Evolutionary conservation across 2,113 vertebrate genomes (phyloP).

Genomic region (Cathartes aura): DNA sequence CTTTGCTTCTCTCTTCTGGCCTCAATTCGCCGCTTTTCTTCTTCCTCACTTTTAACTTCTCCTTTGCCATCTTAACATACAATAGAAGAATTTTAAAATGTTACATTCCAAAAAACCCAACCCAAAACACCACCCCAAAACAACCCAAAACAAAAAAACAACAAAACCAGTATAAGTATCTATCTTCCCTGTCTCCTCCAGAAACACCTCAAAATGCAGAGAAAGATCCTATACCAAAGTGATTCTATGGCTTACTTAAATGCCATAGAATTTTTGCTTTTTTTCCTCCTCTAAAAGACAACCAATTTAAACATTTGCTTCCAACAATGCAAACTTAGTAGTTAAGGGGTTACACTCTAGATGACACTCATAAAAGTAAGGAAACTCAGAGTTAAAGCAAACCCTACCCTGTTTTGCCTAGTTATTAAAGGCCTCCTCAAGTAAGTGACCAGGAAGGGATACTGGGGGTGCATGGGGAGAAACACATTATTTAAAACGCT

Average conservation of each 20-base stretch:
- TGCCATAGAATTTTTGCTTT: not conserved
- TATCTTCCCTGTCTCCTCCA: not conserved
- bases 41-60: conserved; percentile 80
- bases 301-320: not conserved
- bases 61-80: conserved; percentile 73
- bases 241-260: not conserved
- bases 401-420: not conserved
- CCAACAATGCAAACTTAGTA: not conserved
- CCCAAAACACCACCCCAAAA: too few relatives aligned
- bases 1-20: conserved; percentile 84
- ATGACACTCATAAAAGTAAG: not conserved
- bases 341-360: not conserved
- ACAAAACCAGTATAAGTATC: not conserved
- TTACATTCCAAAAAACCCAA: not conserved
- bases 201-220: not conserved
- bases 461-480: rapidly evolving
- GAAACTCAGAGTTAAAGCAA: not conserved
- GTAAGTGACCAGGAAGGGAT: not conserved
- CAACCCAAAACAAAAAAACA: not conserved
- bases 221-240: not conserved
- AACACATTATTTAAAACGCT: not conserved
- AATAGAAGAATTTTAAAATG: not conserved
- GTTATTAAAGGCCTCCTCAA: not conserved
- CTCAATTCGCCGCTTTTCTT: conserved; percentile 83
- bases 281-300: not conserved